Conservation (phyloP, 2,797 vertebrate species). For the Chelidonichthys spinosus region DNA sequence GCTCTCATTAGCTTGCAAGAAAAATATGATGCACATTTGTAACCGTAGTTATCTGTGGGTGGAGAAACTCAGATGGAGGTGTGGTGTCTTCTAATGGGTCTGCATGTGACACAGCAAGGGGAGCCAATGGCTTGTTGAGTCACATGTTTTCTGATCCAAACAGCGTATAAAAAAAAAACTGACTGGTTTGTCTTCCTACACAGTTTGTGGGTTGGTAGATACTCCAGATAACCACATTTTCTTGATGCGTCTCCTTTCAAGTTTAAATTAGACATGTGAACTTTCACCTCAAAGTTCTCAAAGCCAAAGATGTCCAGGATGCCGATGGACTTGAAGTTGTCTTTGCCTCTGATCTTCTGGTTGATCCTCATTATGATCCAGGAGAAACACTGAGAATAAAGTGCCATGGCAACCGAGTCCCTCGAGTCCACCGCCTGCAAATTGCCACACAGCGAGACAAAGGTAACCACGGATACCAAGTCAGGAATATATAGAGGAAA, state of each 20-base stretch:
- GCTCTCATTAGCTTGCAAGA: not conserved
- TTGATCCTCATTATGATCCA: slow-evolving; percentile 94
- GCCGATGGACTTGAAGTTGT: slow-evolving; percentile 94
- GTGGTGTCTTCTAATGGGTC: not conserved
- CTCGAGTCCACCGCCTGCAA: slow-evolving; percentile 91
- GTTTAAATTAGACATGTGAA: not conserved
- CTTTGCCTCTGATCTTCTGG: slow-evolving; percentile 90
- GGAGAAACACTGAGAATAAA: slow-evolving; percentile 94
- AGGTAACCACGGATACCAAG: slow-evolving; percentile 35
- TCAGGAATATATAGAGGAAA: slow-evolving; percentile 30
- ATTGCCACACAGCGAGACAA: slow-evolving; percentile 36
- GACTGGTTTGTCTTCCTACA: not conserved
- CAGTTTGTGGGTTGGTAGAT: not conserved
- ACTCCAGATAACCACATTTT: not conserved
- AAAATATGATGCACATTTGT: not conserved
- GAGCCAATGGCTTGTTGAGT: not conserved
- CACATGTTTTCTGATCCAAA: not conserved
- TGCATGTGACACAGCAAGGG: not conserved
- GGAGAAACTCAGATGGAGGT: not conserved
- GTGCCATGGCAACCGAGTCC: slow-evolving; percentile 92
- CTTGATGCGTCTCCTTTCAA: not conserved
- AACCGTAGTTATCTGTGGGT: not conserved
- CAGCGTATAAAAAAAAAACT: too few species aligned
- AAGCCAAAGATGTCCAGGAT: slow-evolving; percentile 96
- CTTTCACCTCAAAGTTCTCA: slow-evolving; percentile 92